Percentiles rank a stretch among this genome's conserved stretches.
Conservation (phyloP, 1,140 invertebrate species). For the Tigriopus japonicus region DNA sequence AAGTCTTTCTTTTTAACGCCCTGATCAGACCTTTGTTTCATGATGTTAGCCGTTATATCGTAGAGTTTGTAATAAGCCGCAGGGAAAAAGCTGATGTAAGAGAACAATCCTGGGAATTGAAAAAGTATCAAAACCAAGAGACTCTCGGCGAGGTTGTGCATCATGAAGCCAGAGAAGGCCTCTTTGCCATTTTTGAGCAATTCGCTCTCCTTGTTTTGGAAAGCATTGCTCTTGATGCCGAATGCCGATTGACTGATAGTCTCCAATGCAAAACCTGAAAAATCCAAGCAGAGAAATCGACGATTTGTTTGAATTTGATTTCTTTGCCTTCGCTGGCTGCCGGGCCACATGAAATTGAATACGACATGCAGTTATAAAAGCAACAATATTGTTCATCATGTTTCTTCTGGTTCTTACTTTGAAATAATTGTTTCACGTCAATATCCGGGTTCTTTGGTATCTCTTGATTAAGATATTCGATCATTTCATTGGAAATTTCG, state of each 20-base stretch:
- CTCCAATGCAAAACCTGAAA: constrained; percentile 2
- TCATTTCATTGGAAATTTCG: background rate
- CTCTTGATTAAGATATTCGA: background rate
- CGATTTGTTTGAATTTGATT: background rate
- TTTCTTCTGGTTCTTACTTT: background rate
- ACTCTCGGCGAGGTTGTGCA: background rate
- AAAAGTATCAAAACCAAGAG: background rate
- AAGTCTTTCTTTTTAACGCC: background rate
- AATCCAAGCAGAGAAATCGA: background rate
- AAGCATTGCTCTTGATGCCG: background rate
- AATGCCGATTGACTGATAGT: background rate
- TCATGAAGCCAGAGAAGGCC: background rate
- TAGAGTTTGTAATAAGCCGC: background rate
- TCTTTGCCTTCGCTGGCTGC: too few relatives aligned
- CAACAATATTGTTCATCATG: background rate
- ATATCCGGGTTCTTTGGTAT: background rate
- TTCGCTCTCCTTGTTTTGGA: background rate
- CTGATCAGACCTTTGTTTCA: background rate
- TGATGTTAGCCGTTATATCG: background rate
- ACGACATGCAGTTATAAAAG: too few relatives aligned
- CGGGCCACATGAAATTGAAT: too few relatives aligned
- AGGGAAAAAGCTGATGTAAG: background rate
- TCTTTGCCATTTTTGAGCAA: background rate
- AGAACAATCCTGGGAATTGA: background rate
- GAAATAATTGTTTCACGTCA: background rate